Percentiles rank a stretch among this genome's conserved stretches.
These are phyloP conservation scores for Anguilla pacifica DNA, from an alignment of 2,797 vertebrate species.

Conservation along the genomic window DNA sequence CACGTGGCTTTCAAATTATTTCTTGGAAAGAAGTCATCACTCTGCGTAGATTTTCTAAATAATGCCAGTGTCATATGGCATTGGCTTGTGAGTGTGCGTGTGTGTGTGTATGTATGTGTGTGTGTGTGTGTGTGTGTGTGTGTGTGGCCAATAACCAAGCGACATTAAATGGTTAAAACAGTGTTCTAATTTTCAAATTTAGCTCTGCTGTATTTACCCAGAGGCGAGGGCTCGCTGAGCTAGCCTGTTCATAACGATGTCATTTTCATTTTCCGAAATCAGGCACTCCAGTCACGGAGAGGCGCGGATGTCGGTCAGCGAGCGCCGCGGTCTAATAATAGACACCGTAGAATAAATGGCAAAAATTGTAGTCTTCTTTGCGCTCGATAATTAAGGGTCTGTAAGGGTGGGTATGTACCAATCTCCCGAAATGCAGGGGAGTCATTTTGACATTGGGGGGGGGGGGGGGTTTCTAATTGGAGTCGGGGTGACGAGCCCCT, in stretches of 20 bases:
- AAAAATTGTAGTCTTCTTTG: neutral
- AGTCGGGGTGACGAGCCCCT: neutral
- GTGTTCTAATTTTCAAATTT: neutral
- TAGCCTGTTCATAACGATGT: neutral
- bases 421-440: neutral
- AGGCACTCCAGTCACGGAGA: neutral
- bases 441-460: conserved; percentile 2
- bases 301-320: neutral
- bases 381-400: conserved; percentile 17
- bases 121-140: neutral
- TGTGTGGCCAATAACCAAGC: neutral
- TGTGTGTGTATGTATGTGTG: too few species aligned
- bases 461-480: neutral
- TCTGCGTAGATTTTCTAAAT: neutral
- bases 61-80: neutral
- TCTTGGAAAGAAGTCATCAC: neutral
- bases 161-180: neutral
- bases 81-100: neutral
- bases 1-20: neutral
- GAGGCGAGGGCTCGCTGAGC: neutral
- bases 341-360: neutral
- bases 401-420: neutral
- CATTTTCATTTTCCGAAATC: neutral
- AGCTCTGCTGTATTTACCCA: neutral
- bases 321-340: neutral